A percentile compares a stretch with the other conserved stretches of the same genome.
phyloP scores from a whole-genome alignment of 2,888 invertebrate species.

The Chironomus riparius region DNA sequence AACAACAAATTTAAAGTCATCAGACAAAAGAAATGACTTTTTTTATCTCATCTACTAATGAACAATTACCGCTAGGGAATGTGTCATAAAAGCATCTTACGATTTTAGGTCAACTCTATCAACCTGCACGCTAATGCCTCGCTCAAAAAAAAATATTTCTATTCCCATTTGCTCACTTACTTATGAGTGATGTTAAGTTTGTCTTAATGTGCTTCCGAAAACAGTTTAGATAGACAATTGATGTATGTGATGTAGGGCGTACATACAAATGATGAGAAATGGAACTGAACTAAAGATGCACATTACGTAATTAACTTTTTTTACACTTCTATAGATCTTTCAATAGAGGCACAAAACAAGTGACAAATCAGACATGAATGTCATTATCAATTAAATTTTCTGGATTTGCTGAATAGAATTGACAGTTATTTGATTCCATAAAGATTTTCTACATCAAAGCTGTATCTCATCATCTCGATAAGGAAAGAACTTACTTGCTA shows the following conservation, averaged over 20 bases:
- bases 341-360: not conserved
- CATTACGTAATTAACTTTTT: not conserved
- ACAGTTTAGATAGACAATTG: not conserved
- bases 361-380: too few relatives aligned
- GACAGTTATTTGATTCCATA: not conserved
- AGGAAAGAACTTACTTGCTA: too few relatives aligned
- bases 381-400: too few relatives aligned
- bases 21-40: too few relatives aligned
- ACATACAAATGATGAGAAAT: not conserved
- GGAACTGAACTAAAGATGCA: not conserved
- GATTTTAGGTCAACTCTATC: not conserved
- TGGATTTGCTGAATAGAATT: not conserved
- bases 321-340: too few relatives aligned
- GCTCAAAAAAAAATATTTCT: not conserved
- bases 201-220: conserved; percentile 1
- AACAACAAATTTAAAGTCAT: not conserved
- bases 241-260: not conserved
- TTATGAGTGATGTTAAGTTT: not conserved
- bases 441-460: too few relatives aligned
- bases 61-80: too few relatives aligned
- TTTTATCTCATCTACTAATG: too few relatives aligned
- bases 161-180: not conserved
- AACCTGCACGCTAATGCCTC: not conserved
- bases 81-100: not conserved
- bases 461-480: too few relatives aligned